Conservation (phyloP, 2,888 invertebrate genomes). For the Leucophenga montana region DNA sequence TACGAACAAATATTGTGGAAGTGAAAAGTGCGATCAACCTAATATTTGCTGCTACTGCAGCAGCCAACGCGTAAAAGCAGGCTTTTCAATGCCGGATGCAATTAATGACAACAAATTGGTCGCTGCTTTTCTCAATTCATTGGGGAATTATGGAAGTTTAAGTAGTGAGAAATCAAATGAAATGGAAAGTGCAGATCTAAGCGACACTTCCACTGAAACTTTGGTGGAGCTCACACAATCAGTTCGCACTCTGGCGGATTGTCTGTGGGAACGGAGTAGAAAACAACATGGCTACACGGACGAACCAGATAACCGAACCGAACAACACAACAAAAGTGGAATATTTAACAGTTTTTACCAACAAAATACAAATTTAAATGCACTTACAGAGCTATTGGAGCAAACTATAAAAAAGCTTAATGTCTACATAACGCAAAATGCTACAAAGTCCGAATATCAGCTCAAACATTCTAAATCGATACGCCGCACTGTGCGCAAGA, state of each 20-base stretch:
- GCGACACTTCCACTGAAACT: not conserved
- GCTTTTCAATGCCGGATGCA: not conserved
- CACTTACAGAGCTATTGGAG: not conserved
- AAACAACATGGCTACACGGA: not conserved
- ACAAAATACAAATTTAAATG: not conserved
- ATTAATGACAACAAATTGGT: not conserved
- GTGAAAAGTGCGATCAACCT: not conserved
- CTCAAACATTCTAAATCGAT: no score
- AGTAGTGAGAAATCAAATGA: not conserved
- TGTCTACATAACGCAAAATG: not conserved
- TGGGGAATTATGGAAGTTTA: no score
- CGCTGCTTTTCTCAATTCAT: not conserved
- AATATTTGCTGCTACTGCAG: not conserved
- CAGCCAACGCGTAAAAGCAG: not conserved
- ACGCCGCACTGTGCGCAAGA: not conserved
- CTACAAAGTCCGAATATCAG: not conserved
- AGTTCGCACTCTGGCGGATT: not conserved
- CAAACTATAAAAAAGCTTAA: slow-evolving; percentile 7
- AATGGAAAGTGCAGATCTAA: not conserved
- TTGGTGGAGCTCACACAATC: not conserved
- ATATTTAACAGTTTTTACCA: not conserved
- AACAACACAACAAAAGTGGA: not conserved
- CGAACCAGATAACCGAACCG: not conserved
- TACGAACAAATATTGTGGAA: not conserved
- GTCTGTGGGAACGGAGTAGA: not conserved